Base-by-base conservation (phyloP, 2,113 vertebrate species). In the Salvelinus sp. region DNA sequence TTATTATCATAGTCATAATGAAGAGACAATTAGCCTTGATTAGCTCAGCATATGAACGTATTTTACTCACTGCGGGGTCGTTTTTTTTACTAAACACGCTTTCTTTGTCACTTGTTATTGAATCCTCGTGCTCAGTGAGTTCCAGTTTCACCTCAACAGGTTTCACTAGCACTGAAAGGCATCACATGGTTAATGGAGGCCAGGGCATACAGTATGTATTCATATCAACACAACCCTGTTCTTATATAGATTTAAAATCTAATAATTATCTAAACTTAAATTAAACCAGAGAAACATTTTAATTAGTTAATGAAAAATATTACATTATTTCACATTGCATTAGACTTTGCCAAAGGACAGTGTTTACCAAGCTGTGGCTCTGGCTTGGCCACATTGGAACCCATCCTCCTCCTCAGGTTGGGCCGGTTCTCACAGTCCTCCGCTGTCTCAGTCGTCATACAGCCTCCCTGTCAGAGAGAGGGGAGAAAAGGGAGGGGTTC, bases 341-440 rank as follows among this genome's bases (percentile, higher is more conserved):
- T 10, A 54, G 50, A 54, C 50, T 14, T 54, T 16, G 16, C 50
- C 16, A 54, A 44, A 72, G 70, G 1, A 62, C 9, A 2, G 38
- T 69, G 80, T 92, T 92, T 91, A 98, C 97, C 95, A 50, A 85
- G 91, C 75, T 97, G 95, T 82, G 78, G 80, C 75, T 97, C 95
- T 82, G 78, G 80, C 85, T 97, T 97, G 6, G 86, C 85, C 76
- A 91, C 81, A 70, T 88, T 93, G 28, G 93, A 95, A n/a, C 97
- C 96, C 96, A 98, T 98, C 76, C 97, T 94, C 58, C 97, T 95
- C 62, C 97, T 94, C 79, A 98, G 91, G 72, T 97, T 97, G 69
- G 95, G 95, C 78, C 93, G 93, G 85, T 89, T 93, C 87, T 96
- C 94, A 57, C 93, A 78, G 66, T 88, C 58, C 7, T 44, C 38